Evolutionary conservation across 2,888 invertebrate genomes (phyloP).

Genomic region (Rhamnusium bicolor): DNA sequence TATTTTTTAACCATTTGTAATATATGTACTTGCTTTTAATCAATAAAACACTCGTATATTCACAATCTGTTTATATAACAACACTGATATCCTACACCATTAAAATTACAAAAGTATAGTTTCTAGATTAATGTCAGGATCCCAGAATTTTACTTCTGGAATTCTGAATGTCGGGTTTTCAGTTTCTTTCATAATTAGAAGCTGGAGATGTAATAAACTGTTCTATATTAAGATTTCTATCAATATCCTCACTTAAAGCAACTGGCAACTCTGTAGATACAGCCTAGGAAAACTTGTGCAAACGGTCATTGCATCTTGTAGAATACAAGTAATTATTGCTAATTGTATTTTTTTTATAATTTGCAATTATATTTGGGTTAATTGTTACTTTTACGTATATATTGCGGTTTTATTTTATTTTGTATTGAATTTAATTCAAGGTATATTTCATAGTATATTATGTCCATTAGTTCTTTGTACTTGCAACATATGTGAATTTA

Average conservation of each 20-base stretch:
- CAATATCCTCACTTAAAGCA: not conserved
- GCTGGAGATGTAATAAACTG: not conserved
- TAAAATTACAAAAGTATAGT: too few species aligned
- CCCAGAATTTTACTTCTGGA: too few species aligned
- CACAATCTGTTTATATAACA: too few species aligned
- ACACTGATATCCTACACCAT: too few species aligned
- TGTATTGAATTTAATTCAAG: constrained; percentile 45
- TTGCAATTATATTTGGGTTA: constrained; percentile 46
- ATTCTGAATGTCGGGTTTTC: too few species aligned
- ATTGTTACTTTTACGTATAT: constrained; percentile 45
- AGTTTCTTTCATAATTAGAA: too few species aligned
- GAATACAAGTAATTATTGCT: not conserved
- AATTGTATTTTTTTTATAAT: not conserved
- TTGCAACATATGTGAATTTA: too few species aligned
- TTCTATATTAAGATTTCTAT: not conserved
- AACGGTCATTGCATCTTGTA: not conserved
- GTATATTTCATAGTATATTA: constrained; percentile 15
- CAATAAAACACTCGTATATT: too few species aligned
- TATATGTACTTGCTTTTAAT: too few species aligned
- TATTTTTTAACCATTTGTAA: too few species aligned
- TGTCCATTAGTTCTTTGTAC: too few species aligned
- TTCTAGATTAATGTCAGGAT: too few species aligned
- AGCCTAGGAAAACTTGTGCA: not conserved
- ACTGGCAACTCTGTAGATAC: not conserved
- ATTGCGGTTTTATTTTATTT: constrained; percentile 43